Evolutionary conservation across 2,888 invertebrate genomes (phyloP), one percentile per base, ranked within the genome.

Genomic region (Phyto melanocephala): DNA sequence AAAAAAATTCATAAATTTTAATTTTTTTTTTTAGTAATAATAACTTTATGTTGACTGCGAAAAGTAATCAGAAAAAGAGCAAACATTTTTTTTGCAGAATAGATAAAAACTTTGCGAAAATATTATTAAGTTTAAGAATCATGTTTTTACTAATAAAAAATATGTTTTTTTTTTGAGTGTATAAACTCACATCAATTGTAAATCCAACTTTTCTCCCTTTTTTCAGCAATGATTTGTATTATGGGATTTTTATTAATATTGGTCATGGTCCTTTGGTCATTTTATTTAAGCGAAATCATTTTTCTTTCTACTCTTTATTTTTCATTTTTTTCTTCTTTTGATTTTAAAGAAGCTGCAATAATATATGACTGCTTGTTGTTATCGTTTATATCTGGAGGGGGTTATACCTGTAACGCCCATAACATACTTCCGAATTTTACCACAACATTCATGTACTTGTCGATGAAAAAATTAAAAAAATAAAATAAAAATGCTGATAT

Each of bases 361-460:
- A 60, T 50, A 75, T 58, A 58, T 65, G 40, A 68, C 42, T 15
- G 63, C 42, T 63, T 68, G 67, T 75, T 67, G 75, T 70, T 79
- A 78, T 81, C 77, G 68, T 70, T 81, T 58, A 74, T 78, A 81
- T 78, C 81, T 78, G 10, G 68, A 81, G 78, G 78, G 78, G 70
- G 78, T 74, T 75, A 37, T 81, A 81, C 74, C 74, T 78, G 81
- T 52, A 75, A 81, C 83, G 80, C 84, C 84, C 84, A 84, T 75
- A 76, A 80, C 84, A 84, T 81, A 84, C 84, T 84, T 81, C 84
- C 81, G 84, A 84, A 81, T 84, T 74, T 75, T 28, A 70, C 71
- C 37, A 58, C 71, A 65, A 65, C 60, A 54, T 28, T 24, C 40
- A 28, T n/a, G 33, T 45, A 68, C 76, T 68, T 67, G 60, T 68